Evolutionary conservation across 1,140 invertebrate genomes (phyloP), one percentile per base, ranked within the genome.

Genomic region (Alviniconcha marisindica): DNA sequence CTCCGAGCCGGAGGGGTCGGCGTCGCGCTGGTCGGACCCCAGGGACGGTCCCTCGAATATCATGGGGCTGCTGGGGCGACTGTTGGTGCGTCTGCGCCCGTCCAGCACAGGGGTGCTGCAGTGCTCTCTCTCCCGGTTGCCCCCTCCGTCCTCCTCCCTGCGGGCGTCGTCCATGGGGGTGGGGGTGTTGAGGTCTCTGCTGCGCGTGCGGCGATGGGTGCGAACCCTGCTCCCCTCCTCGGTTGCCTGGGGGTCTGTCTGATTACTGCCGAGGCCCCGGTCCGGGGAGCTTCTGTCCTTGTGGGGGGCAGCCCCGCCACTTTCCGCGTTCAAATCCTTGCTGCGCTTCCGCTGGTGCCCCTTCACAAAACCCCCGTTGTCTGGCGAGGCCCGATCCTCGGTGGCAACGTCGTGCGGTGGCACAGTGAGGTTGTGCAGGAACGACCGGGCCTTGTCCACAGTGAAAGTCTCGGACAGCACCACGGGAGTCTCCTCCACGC

Each of bases 381-480:
- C 60, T 24, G 63, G 33, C 2, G 79, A 33, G 51, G 73, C 77
- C 18, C 73, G 40, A 44, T 54, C 76, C 31, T 48, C 38, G 31
- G 73, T 60, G 38, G 81, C 80, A 40, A 77, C 38, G n/a, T 54
- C 40, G 24, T 63, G 80, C 44, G 60, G 73, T 33, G 84, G 86
- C n/a, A 56, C 83, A 38, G 80, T 79, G 54, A 88, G 74, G 44
- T 83, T 84, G 42, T 77, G 54, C 38, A 85, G 69, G 51, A 85
- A 87, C n/a, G 88, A 90, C 33, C 77, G 79, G 14, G 69, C 82
- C 42, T 85, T 85, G 14, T 88, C 89, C n/a, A 90, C 80, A 48
- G 87, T 88, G 83, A 88, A 90, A 15, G 89, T 90, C 66, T 86
- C 87, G 63, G 89, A 88, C 85, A 90, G 33, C 4, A 71, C 69